Conservation (phyloP, 1,140 invertebrate genomes). For the Pectinophora gossypiella region DNA sequence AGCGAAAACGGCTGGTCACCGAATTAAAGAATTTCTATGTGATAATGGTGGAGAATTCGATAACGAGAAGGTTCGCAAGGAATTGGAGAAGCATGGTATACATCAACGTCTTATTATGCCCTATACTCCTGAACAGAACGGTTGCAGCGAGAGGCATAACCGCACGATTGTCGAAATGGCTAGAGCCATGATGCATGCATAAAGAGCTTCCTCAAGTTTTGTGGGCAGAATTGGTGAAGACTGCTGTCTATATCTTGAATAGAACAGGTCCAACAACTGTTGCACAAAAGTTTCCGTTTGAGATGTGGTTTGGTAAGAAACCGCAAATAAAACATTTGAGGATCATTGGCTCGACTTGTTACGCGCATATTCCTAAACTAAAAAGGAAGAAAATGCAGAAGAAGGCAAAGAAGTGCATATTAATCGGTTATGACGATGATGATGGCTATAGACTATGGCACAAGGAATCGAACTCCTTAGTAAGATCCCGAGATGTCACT, state of each 20-base stretch:
- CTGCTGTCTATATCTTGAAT: slow-evolving; percentile 7
- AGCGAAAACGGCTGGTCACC: slow-evolving; percentile 1
- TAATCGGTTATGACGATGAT: slow-evolving; percentile 7
- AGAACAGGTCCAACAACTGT: slow-evolving; percentile 1
- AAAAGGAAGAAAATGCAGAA: slow-evolving; percentile 26
- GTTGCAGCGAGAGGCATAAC: slow-evolving; percentile 2
- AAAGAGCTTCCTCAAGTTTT: slow-evolving; percentile 1
- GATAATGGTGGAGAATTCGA: slow-evolving; percentile 38
- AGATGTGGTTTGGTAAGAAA: slow-evolving; percentile 12
- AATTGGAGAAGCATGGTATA: slow-evolving; percentile 25
- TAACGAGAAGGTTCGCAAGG: slow-evolving; percentile 8
- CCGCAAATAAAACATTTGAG: too few species aligned
- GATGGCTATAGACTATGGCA: slow-evolving; percentile 5
- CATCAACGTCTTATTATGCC: slow-evolving; percentile 32
- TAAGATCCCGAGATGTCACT: too few species aligned
- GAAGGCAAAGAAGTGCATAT: slow-evolving; percentile 17
- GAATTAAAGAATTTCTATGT: slow-evolving; percentile 5
- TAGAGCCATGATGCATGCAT: too few species aligned
- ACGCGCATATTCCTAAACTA: slow-evolving; percentile 30
- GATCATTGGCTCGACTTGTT: slow-evolving; percentile 18
- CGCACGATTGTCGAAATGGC: too few species aligned
- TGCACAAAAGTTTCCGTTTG: not conserved
- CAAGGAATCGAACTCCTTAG: too few species aligned
- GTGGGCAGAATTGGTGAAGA: slow-evolving; percentile 9
- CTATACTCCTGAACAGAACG: slow-evolving; percentile 46